Evolutionary conservation across 2,797 vertebrate genomes (phyloP), one percentile per base, ranked within the genome.

Genomic region (Eulemur mongoz): DNA sequence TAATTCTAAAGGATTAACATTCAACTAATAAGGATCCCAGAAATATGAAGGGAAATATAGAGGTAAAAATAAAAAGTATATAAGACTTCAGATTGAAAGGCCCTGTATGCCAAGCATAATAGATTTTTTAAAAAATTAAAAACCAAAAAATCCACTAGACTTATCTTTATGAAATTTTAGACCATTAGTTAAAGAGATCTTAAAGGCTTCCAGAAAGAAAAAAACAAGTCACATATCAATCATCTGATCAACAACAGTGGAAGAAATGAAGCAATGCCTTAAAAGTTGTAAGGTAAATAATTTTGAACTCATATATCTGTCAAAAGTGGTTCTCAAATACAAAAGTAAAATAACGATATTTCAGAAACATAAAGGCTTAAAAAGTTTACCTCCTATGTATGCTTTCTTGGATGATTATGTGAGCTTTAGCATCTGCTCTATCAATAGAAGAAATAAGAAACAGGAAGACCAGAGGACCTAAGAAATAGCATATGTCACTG

Each of bases 201-300:
- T 81, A 91, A 40, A 86, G n/a, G 30, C 4, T 93, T 91, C 48
- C 9, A 80, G 40, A 32, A 65, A 63, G 38, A 81, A 83, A 67
- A 67, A 59, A 88, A 67, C 12, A 86, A 81, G 40, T 88, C n/a
- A 83, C 15, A 14, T 52, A 88, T 52, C 75, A 91, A 75, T 61
- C 13, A 85, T 30, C 14, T 87, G 52, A 91, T 75, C 12, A 96
- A 59, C 75, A 92, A 86, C 54, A 43, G 7, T 75, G 40, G 40
- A 73, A 65, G n/a, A 93, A 91, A 90, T 30, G 7, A 57, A 84
- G 57, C 3, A 81, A 72, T 32, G 35, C 69, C 48, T 59, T 86
- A 86, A 69, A 72, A 80, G 32, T 69, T 86, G 57, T 76, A 25
- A 91, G 63, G 25, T 90, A 85, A 73, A 87, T 87, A 23, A 93